phyloP scores from a whole-genome alignment of 2,113 vertebrate genomes.

The Nothoprocta perdicaria region DNA sequence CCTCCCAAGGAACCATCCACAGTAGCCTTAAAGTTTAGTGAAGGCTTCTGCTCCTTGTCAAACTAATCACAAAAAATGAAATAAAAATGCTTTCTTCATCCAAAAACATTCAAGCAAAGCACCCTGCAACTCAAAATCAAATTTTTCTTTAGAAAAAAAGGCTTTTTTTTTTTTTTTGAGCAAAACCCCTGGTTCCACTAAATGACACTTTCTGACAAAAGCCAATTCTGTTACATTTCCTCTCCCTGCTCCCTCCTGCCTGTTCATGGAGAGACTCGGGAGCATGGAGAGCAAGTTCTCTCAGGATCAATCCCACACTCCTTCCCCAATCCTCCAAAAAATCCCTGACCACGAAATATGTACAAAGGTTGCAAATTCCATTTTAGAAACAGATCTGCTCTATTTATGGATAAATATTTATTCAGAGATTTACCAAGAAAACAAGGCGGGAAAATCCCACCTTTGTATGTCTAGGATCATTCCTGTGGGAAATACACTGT shows the following conservation, averaged over 20 bases:
- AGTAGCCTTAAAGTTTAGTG: neutral
- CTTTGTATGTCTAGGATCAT: conserved; percentile 1
- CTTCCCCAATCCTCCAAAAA: neutral
- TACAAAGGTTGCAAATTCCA: neutral
- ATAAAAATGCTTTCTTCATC: neutral
- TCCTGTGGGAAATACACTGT: neutral
- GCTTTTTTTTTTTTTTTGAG: neutral
- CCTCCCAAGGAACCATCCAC: neutral
- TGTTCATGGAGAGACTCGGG: neutral
- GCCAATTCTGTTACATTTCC: neutral
- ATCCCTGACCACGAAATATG: neutral
- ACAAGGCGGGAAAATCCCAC: conserved; percentile 44
- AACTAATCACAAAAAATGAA: neutral
- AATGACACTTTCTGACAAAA: neutral
- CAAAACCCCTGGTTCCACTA: neutral
- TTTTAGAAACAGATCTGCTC: neutral
- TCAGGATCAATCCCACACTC: neutral
- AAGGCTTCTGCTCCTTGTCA: neutral
- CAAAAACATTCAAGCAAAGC: neutral
- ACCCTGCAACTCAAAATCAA: neutral
- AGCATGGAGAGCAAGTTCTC: neutral
- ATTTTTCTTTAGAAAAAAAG: neutral
- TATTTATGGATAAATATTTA: conserved; percentile 65
- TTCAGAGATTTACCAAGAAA: conserved; percentile 22
- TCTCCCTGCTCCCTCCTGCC: neutral